Percentiles rank a stretch among this genome's conserved stretches.
These are phyloP conservation scores for Drosophila nr. perissopoda DNA, from an alignment of 2,888 invertebrate genomes.

Conservation along the genomic window DNA sequence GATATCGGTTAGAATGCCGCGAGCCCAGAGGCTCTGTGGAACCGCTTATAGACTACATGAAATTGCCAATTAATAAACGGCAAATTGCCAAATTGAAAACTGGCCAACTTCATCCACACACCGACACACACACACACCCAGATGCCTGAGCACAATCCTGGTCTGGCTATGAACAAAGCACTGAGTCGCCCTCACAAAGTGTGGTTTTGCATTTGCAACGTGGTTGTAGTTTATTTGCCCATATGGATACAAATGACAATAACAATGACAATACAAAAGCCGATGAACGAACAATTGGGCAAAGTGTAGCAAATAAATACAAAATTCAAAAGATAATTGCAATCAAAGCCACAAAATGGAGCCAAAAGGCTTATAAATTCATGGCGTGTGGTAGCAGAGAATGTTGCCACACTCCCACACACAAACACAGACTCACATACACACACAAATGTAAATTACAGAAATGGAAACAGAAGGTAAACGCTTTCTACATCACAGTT, in stretches of 20 bases:
- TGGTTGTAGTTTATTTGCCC: slow-evolving; percentile 53
- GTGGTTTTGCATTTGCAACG: slow-evolving; percentile 24
- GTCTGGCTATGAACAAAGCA: slow-evolving; percentile 11
- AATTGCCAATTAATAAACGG: slow-evolving; percentile 80
- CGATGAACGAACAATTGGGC: slow-evolving; percentile 69
- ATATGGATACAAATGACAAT: slow-evolving; percentile 60
- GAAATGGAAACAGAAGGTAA: slow-evolving; percentile 55
- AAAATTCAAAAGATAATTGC: slow-evolving; percentile 83
- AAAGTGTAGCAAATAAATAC: slow-evolving; percentile 80
- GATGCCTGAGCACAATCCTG: slow-evolving; percentile 1
- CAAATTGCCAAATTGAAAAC: slow-evolving; percentile 64
- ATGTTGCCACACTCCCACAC: slow-evolving; percentile 26
- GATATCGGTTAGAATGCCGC: background rate
- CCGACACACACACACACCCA: slow-evolving; percentile 8
- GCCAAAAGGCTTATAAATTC: slow-evolving; percentile 79
- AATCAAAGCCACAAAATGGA: slow-evolving; percentile 80
- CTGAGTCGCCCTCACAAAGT: slow-evolving; percentile 1
- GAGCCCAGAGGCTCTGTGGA: slow-evolving; percentile 28
- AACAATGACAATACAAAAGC: slow-evolving; percentile 56
- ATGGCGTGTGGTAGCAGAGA: slow-evolving; percentile 45
- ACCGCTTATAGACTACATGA: slow-evolving; percentile 36
- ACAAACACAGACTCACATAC: slow-evolving; percentile 4
- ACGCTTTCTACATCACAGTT: slow-evolving; percentile 59
- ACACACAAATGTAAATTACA: slow-evolving; percentile 6
- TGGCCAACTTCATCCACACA: slow-evolving; percentile 16